Conservation (phyloP, 2,113 vertebrate species). For the Gila orcuttii region DNA sequence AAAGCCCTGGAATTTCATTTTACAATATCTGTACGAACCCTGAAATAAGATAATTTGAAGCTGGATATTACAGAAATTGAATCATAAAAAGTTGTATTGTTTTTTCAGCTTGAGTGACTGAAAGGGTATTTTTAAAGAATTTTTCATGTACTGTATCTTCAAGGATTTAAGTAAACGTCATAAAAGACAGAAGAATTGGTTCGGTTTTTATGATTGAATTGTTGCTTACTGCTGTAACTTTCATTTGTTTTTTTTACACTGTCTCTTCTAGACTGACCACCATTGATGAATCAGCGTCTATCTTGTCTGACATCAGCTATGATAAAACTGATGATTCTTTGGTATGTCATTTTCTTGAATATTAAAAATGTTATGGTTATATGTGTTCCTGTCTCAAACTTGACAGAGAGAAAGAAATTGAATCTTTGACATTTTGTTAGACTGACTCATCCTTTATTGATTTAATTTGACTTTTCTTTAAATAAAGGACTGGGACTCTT, state of each 20-base stretch:
- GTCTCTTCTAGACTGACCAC: conserved; percentile 81
- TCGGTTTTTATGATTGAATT: background rate
- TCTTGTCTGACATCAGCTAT: conserved; percentile 98
- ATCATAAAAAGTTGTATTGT: background rate
- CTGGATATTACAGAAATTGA: background rate
- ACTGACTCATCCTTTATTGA: background rate
- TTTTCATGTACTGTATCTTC: background rate
- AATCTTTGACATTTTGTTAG: background rate
- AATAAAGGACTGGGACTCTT: conserved; percentile 95
- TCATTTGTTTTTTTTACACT: background rate
- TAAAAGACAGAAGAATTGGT: background rate
- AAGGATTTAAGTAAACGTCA: background rate
- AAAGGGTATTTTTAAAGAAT: background rate
- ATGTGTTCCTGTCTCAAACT: background rate
- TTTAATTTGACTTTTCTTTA: background rate
- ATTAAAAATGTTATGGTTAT: background rate
- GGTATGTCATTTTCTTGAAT: conserved; percentile 72
- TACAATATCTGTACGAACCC: too few species aligned
- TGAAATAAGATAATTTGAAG: background rate
- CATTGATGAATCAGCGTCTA: conserved; percentile 95
- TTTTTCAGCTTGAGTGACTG: background rate
- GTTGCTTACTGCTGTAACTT: background rate
- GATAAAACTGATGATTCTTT: conserved; percentile 97
- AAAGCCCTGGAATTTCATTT: too few species aligned
- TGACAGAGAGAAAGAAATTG: background rate